These are phyloP conservation scores for Blastomussa wellsi DNA, from an alignment of 92 coral and sea anemone species.

Conservation along the genomic window DNA sequence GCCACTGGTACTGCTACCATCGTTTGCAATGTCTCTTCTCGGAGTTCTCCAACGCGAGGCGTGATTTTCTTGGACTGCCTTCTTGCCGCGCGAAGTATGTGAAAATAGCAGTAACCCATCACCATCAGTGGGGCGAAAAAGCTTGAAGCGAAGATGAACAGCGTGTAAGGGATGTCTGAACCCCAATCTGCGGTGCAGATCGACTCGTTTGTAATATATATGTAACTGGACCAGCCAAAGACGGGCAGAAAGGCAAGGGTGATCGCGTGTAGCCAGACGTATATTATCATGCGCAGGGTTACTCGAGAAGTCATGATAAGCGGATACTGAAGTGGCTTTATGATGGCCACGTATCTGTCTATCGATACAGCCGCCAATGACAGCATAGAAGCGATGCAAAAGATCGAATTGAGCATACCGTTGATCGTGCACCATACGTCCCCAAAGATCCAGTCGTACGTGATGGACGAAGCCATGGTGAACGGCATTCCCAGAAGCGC, in stretches of 20 bases:
- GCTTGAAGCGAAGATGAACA: slow-evolving; percentile 76
- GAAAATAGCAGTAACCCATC: slow-evolving; percentile 76
- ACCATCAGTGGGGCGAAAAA: slow-evolving; percentile 71
- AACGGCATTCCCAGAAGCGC: slow-evolving; percentile 87
- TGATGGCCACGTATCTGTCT: slow-evolving; percentile 82
- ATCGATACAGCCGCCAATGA: slow-evolving; percentile 85
- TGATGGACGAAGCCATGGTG: slow-evolving; percentile 76
- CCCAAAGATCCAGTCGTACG: slow-evolving; percentile 83
- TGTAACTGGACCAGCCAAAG: slow-evolving; percentile 81
- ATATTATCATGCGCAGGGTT: slow-evolving; percentile 58
- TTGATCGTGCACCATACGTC: slow-evolving; percentile 71
- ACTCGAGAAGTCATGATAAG: slow-evolving; percentile 66
- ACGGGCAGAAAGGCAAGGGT: slow-evolving; percentile 69
- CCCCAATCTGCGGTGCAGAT: slow-evolving; percentile 91
- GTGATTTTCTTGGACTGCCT: slow-evolving; percentile 60
- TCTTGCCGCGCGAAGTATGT: slow-evolving; percentile 82
- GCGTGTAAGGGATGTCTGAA: slow-evolving; percentile 66
- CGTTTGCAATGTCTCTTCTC: slow-evolving; percentile 61
- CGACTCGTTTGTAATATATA: slow-evolving; percentile 79
- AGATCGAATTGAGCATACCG: slow-evolving; percentile 77
- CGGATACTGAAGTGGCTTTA: slow-evolving; percentile 76
- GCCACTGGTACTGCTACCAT: slow-evolving; percentile 65
- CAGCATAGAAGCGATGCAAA: slow-evolving; percentile 86
- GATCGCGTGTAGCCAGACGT: slow-evolving; percentile 81
- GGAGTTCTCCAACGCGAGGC: slow-evolving; percentile 68